A percentile compares a stretch with the other conserved stretches of the same genome.
Evolutionary conservation across 1,140 invertebrate species (phyloP).

Genomic region (Drosophila azteca): DNA sequence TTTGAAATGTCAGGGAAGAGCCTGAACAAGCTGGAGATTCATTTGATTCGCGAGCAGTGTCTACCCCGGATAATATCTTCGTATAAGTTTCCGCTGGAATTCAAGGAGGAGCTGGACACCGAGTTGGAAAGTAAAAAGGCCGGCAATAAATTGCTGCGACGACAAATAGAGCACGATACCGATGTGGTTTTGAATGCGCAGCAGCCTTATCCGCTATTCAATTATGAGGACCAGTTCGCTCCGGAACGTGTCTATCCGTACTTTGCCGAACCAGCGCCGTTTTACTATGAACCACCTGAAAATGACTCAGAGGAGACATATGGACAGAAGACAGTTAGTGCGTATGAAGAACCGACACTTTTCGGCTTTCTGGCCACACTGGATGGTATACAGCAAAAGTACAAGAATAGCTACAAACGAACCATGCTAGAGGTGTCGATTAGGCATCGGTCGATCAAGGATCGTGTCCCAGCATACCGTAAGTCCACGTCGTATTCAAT

Average conservation of each 20-base stretch:
- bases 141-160: conserved; percentile 10
- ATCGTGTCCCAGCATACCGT: too few species aligned
- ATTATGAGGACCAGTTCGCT: conserved; percentile 47
- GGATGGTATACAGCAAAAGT: conserved; percentile 40
- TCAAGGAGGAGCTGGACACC: conserved; percentile 24
- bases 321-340: background rate
- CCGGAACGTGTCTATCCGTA: conserved; percentile 65
- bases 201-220: conserved; percentile 21
- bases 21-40: conserved; percentile 10
- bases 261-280: conserved; percentile 8
- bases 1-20: conserved; percentile 17
- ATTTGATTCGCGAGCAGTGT: conserved; percentile 31
- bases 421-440: background rate
- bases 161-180: background rate
- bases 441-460: too few species aligned
- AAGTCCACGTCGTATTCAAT: too few species aligned
- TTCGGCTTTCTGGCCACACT: conserved; percentile 23
- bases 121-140: conserved; percentile 4
- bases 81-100: conserved; percentile 69
- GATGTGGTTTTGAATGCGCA: background rate
- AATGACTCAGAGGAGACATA: background rate
- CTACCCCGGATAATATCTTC: conserved; percentile 66
- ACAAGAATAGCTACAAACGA: background rate
- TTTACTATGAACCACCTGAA: background rate
- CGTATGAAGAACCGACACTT: background rate